These are phyloP conservation scores for Drosophila lacteicornis DNA, from an alignment of 1,140 invertebrate genomes.

Conservation along the genomic window DNA sequence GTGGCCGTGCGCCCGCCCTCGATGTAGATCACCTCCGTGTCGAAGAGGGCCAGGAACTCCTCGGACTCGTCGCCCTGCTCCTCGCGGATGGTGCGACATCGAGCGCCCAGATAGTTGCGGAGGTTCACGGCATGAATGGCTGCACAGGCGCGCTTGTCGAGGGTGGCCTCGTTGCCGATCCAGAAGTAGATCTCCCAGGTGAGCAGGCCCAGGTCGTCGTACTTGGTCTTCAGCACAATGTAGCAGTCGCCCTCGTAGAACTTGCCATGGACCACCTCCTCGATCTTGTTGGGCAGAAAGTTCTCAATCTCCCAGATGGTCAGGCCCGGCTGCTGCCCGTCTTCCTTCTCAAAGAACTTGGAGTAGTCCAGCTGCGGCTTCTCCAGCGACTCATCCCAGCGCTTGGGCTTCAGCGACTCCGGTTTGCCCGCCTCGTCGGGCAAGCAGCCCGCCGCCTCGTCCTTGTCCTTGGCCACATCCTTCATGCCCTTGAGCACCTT, in stretches of 20 bases:
- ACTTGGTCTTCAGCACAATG: slow-evolving; percentile 96
- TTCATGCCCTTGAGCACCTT: slow-evolving; percentile 99
- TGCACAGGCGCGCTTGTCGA: slow-evolving; percentile 99
- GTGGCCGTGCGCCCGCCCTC: slow-evolving; percentile 98
- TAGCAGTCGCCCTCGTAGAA: slow-evolving; percentile 99
- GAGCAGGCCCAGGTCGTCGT: slow-evolving; percentile 94
- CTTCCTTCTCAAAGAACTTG: slow-evolving; percentile 99
- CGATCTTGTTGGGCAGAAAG: slow-evolving; percentile 97
- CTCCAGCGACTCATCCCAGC: slow-evolving; percentile 97
- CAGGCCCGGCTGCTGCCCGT: slow-evolving; percentile 95
- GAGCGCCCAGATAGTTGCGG: slow-evolving; percentile 97
- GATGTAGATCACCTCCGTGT: slow-evolving; percentile 97
- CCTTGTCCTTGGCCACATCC: slow-evolving; percentile 94
- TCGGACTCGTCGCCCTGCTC: slow-evolving; percentile 98
- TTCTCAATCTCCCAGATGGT: slow-evolving; percentile 99
- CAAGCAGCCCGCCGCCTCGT: slow-evolving; percentile 44
- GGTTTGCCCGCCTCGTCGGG: slow-evolving; percentile 29
- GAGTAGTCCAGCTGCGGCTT: slow-evolving; percentile 99
- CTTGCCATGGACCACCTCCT: slow-evolving; percentile 96
- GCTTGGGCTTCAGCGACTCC: slow-evolving; percentile 89
- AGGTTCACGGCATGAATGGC: slow-evolving; percentile 99
- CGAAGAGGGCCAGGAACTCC: slow-evolving; percentile 97
- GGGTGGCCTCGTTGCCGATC: slow-evolving; percentile 98
- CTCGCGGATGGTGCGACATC: slow-evolving; percentile 98
- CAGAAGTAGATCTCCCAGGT: slow-evolving; percentile 99